A percentile compares a stretch with the other conserved stretches of the same genome.
phyloP scores from a whole-genome alignment of 1,140 invertebrate species.

The Brachionus calyciflorus region DNA sequence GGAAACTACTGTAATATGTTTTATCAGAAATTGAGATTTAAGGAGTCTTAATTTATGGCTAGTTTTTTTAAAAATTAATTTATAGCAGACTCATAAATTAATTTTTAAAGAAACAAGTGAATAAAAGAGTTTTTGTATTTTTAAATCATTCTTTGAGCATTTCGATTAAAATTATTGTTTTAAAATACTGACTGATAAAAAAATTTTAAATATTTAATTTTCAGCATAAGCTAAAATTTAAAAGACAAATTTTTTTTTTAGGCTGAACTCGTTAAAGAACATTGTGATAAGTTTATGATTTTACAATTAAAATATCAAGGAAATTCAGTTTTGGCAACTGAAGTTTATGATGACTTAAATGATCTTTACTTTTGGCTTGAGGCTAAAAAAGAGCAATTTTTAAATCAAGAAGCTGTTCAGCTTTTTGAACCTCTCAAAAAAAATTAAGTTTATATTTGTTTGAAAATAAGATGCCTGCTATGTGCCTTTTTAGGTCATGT shows the following conservation, averaged over 20 bases:
- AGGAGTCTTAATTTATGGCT: too few relatives aligned
- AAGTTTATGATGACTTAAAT: background rate
- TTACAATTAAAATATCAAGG: background rate
- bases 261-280: background rate
- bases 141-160: too few relatives aligned
- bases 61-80: too few relatives aligned
- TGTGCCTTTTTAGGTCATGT: background rate
- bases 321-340: background rate
- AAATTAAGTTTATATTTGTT: background rate
- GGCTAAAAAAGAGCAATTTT: background rate
- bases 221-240: too few relatives aligned
- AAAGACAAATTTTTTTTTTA: background rate
- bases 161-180: too few relatives aligned
- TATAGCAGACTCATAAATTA: too few relatives aligned
- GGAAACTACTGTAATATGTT: too few relatives aligned
- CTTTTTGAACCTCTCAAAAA: background rate
- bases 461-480: background rate
- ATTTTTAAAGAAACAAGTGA: too few relatives aligned
- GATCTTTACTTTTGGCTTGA: background rate
- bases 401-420: background rate
- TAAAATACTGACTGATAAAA: too few relatives aligned
- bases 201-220: too few relatives aligned
- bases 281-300: background rate
- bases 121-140: too few relatives aligned
- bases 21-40: too few relatives aligned